These are phyloP conservation scores for Kryptolebias marmoratus DNA, from an alignment of 2,113 vertebrate species.

Conservation along the genomic window DNA sequence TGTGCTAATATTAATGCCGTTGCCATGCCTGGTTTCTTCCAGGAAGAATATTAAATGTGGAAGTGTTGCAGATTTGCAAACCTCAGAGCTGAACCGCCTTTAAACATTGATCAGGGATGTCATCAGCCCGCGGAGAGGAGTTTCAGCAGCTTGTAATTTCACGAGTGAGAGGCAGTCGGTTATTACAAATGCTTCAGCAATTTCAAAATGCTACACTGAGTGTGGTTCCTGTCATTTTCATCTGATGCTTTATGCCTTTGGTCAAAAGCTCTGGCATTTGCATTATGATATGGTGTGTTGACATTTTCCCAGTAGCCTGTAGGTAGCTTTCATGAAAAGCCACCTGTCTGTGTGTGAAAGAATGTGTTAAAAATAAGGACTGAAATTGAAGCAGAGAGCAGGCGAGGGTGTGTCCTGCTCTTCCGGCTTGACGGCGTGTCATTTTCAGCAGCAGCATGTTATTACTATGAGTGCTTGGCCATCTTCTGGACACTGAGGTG, in stretches of 20 bases:
- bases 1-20: constrained; percentile 34
- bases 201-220: constrained; percentile 4
- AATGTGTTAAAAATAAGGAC: constrained; percentile 43
- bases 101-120: constrained; percentile 33
- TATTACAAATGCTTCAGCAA: constrained; percentile 26
- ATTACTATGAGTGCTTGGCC: constrained; percentile 38
- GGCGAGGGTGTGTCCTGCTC: constrained; percentile 33
- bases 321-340: constrained; percentile 34
- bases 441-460: constrained; percentile 50
- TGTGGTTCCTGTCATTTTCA: background rate
- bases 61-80: constrained; percentile 18
- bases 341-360: constrained; percentile 36
- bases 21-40: constrained; percentile 33
- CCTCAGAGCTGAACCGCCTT: constrained; percentile 20
- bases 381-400: constrained; percentile 43
- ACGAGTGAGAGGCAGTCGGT: constrained; percentile 20
- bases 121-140: constrained; percentile 15
- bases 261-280: constrained; percentile 28
- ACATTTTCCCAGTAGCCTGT: constrained; percentile 28
- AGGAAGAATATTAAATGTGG: constrained; percentile 24
- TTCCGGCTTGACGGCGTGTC: constrained; percentile 52
- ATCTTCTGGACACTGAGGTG: constrained; percentile 43
- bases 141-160: constrained; percentile 32
- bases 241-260: constrained; percentile 11
- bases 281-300: constrained; percentile 27